Conservation (phyloP, 1,140 invertebrate species). For the Hyposmocoma kahamanoa region DNA sequence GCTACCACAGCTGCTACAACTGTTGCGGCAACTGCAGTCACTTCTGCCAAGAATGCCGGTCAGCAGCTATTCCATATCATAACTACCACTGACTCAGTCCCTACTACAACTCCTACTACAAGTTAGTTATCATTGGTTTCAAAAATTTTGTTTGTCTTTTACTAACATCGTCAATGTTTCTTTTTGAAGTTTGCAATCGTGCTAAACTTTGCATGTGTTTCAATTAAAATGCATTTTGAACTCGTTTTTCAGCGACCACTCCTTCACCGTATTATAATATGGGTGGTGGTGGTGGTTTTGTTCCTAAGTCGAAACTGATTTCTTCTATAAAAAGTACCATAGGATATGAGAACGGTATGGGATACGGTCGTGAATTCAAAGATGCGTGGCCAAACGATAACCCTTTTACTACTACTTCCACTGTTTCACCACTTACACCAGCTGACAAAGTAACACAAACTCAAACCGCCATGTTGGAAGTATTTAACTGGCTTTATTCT, state of each 20-base stretch:
- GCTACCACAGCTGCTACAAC: slow-evolving; percentile 51
- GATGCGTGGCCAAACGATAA: slow-evolving; percentile 70
- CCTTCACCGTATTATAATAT: slow-evolving; percentile 54
- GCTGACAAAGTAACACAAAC: slow-evolving; percentile 58
- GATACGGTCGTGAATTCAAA: slow-evolving; percentile 45
- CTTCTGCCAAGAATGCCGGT: slow-evolving; percentile 57
- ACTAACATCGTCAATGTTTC: slow-evolving; percentile 12
- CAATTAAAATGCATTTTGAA: slow-evolving; percentile 44
- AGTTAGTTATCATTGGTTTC: slow-evolving; percentile 39
- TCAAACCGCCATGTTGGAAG: slow-evolving; percentile 71
- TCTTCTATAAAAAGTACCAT: slow-evolving; percentile 58
- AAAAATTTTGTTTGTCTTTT: slow-evolving; percentile 8
- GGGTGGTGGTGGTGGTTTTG: slow-evolving; percentile 44
- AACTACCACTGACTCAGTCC: slow-evolving; percentile 65
- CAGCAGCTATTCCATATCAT: slow-evolving; percentile 65
- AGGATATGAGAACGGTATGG: slow-evolving; percentile 53
- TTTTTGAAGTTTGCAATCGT: slow-evolving; percentile 10
- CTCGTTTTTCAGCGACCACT: slow-evolving; percentile 65
- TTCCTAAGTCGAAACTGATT: slow-evolving; percentile 61
- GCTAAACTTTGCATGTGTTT: slow-evolving; percentile 46
- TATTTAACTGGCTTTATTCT: slow-evolving; percentile 66
- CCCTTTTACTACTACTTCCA: slow-evolving; percentile 66
- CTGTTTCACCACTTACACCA: slow-evolving; percentile 54
- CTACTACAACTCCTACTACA: slow-evolving; percentile 63
- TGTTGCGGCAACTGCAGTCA: slow-evolving; percentile 66